Percentiles rank a stretch among this genome's conserved stretches.
Evolutionary conservation across 2,113 vertebrate genomes (phyloP).

Genomic region (Heliornis fulica): DNA sequence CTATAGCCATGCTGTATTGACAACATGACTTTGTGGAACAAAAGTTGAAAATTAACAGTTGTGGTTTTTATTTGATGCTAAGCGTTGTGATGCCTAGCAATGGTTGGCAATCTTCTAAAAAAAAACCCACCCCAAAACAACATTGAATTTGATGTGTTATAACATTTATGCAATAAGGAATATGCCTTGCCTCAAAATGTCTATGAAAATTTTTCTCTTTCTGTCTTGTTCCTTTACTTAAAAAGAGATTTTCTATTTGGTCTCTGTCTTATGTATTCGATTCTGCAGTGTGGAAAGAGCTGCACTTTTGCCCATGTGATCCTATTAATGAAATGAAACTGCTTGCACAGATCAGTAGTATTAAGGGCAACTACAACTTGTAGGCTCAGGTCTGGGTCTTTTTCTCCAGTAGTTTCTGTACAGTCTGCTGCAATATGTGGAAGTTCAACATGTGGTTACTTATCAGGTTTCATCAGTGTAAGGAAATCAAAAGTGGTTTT

Average conservation of each 20-base stretch:
- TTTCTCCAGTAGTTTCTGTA: not conserved
- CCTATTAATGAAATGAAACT: not conserved
- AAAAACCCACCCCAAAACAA: not conserved
- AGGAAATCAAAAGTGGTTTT: conserved; percentile 53
- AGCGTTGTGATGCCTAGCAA: not conserved
- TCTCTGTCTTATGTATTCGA: not conserved
- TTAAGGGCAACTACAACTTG: not conserved
- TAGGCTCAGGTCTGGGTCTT: not conserved
- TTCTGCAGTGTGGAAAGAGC: not conserved
- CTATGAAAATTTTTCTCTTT: not conserved
- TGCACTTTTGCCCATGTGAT: rapidly evolving
- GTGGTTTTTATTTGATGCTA: not conserved
- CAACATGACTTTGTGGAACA: not conserved
- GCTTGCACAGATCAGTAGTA: not conserved
- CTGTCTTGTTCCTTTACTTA: not conserved
- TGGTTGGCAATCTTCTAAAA: not conserved
- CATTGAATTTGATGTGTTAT: not conserved
- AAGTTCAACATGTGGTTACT: conserved; percentile 47
- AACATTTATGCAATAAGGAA: not conserved
- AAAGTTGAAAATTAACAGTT: not conserved
- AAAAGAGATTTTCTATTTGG: not conserved
- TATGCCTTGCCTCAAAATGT: not conserved
- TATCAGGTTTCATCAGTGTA: conserved; percentile 15
- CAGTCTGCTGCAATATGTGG: not conserved
- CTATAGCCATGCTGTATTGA: not conserved